These are phyloP conservation scores for Thomomys bottae DNA, from an alignment of 2,113 vertebrate species.

Conservation along the genomic window DNA sequence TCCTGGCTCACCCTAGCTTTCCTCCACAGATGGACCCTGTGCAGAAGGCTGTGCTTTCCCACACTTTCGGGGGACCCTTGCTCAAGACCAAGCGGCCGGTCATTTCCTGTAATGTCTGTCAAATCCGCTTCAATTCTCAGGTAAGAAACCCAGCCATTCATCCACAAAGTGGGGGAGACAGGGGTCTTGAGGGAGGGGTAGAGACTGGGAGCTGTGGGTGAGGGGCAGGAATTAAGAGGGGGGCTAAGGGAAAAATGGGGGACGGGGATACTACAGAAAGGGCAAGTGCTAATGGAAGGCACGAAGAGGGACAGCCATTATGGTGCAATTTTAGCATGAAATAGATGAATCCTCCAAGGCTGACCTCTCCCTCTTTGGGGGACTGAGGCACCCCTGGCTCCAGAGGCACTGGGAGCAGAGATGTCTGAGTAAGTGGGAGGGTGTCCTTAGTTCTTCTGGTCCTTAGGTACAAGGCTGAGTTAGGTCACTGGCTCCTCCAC, in stretches of 20 bases:
- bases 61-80: slow-evolving; percentile 93
- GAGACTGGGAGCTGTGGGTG: not conserved
- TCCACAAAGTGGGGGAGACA: not conserved
- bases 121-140: slow-evolving; percentile 98
- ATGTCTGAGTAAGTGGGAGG: not conserved
- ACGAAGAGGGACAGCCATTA: not conserved
- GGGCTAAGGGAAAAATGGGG: not conserved
- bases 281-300: not conserved
- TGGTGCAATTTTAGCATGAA: not conserved
- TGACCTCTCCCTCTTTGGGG: not conserved
- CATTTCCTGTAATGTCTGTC: slow-evolving; percentile 97
- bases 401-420: slow-evolving; percentile 9
- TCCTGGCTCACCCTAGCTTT: slow-evolving; percentile 65
- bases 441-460: not conserved
- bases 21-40: slow-evolving; percentile 94
- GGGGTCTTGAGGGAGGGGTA: not conserved
- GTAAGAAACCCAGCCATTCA: slow-evolving; percentile 79
- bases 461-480: not conserved
- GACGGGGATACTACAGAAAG: not conserved
- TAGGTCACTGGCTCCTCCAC: not conserved
- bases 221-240: not conserved
- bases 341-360: not conserved
- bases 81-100: slow-evolving; percentile 92
- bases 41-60: slow-evolving; percentile 94
- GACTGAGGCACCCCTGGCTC: not conserved